phyloP scores from a whole-genome alignment of 2,797 vertebrate species.

The Leptodactylus fallax region DNA sequence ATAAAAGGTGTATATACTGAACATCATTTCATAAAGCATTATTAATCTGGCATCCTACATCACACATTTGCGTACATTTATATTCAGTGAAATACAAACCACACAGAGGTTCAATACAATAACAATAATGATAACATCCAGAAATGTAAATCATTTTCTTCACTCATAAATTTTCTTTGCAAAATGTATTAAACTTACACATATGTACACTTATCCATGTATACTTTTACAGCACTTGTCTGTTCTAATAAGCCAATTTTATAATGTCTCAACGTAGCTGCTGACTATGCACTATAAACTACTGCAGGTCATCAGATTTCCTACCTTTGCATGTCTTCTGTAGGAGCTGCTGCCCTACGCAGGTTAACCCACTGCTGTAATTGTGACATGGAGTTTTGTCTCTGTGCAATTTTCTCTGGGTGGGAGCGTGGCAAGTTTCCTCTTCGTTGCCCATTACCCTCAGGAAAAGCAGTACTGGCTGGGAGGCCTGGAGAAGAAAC shows the following conservation, averaged over 20 bases:
- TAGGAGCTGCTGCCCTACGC: slow-evolving; percentile 76
- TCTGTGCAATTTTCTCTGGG: slow-evolving; percentile 89
- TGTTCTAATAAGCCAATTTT: background rate
- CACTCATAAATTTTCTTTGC: too few relatives aligned
- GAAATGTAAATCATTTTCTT: background rate
- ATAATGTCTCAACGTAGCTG: background rate
- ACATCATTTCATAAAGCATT: background rate
- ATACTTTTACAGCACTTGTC: too few relatives aligned
- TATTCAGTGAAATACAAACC: background rate
- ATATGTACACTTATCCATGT: too few relatives aligned
- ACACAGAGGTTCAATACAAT: background rate
- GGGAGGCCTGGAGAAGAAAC: slow-evolving; percentile 74
- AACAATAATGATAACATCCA: background rate
- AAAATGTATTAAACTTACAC: background rate
- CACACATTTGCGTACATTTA: too few relatives aligned
- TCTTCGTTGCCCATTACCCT: slow-evolving; percentile 76
- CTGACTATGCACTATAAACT: too few relatives aligned
- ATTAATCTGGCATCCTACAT: background rate
- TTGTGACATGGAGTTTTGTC: slow-evolving; percentile 95
- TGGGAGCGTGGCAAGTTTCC: slow-evolving; percentile 81
- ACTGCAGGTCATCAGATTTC: slow-evolving; percentile 2
- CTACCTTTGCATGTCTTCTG: slow-evolving; percentile 89
- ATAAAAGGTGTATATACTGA: background rate
- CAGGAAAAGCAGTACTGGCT: slow-evolving; percentile 73
- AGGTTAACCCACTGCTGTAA: slow-evolving; percentile 97